Conservation (phyloP, 2,797 vertebrate species). For the Alauda arvensis region DNA sequence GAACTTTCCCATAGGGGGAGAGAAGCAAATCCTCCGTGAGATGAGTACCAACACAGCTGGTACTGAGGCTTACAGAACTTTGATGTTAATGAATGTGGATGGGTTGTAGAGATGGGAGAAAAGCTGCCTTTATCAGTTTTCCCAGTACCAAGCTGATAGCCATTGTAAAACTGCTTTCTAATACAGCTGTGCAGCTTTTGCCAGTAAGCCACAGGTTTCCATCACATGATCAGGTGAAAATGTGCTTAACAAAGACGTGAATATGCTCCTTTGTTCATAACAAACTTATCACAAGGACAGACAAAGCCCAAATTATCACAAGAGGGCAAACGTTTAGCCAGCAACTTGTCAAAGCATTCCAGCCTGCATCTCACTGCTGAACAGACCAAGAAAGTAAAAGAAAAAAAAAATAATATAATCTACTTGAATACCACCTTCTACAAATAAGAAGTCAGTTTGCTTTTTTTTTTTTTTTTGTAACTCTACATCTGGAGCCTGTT, state of each 20-base stretch:
- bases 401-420: background rate
- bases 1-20: constrained; percentile 66
- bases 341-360: constrained; percentile 29
- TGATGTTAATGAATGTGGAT: constrained; percentile 65
- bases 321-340: constrained; percentile 40
- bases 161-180: constrained; percentile 58
- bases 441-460: constrained; percentile 19
- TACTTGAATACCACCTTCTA: constrained; percentile 19
- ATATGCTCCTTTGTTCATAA: constrained; percentile 44
- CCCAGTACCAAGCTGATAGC: constrained; percentile 60
- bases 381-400: background rate
- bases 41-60: constrained; percentile 63
- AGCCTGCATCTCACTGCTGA: background rate
- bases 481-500: constrained; percentile 54
- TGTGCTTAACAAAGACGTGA: constrained; percentile 36
- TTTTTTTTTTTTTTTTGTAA: background rate
- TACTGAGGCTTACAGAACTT: constrained; percentile 62
- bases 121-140: constrained; percentile 58
- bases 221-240: constrained; percentile 55
- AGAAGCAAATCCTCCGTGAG: constrained; percentile 66
- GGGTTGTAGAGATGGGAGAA: constrained; percentile 55
- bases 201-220: constrained; percentile 36
- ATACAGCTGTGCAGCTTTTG: constrained; percentile 49
- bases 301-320: constrained; percentile 55
- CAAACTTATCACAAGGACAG: constrained; percentile 40